Evolutionary conservation across 2,797 vertebrate genomes (phyloP).

Genomic region (Phylloscopus collybita): DNA sequence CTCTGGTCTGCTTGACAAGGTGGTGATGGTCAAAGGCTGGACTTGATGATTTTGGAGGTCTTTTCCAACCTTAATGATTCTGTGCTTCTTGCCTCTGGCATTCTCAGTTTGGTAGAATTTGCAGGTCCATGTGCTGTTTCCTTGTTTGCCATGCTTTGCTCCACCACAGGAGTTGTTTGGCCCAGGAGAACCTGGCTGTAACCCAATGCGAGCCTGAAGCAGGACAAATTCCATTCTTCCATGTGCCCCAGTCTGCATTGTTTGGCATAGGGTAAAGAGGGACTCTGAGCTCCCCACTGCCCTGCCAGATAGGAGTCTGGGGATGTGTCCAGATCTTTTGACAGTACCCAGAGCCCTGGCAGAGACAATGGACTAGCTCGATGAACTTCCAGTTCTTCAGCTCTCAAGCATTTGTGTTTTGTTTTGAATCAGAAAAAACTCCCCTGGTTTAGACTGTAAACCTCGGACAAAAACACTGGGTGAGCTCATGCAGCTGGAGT

Average conservation of each 20-base stretch:
- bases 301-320: background rate
- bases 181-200: background rate
- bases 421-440: background rate
- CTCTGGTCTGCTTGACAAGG: background rate
- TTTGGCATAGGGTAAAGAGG: background rate
- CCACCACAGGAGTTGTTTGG: background rate
- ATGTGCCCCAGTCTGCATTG: rapidly evolving
- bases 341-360: background rate
- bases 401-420: background rate
- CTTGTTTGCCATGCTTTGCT: background rate
- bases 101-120: background rate
- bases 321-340: background rate
- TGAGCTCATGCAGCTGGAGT: background rate
- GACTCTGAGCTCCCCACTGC: background rate
- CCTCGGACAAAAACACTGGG: background rate
- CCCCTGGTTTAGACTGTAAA: background rate
- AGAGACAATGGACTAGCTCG: background rate
- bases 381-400: background rate
- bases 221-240: background rate
- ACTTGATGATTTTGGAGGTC: background rate
- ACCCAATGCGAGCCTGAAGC: background rate
- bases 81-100: background rate
- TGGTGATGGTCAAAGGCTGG: background rate
- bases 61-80: background rate
- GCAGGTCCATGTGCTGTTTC: background rate